Conservation (phyloP, 2,888 invertebrate species). For the Tanytarsus gracilentus region DNA sequence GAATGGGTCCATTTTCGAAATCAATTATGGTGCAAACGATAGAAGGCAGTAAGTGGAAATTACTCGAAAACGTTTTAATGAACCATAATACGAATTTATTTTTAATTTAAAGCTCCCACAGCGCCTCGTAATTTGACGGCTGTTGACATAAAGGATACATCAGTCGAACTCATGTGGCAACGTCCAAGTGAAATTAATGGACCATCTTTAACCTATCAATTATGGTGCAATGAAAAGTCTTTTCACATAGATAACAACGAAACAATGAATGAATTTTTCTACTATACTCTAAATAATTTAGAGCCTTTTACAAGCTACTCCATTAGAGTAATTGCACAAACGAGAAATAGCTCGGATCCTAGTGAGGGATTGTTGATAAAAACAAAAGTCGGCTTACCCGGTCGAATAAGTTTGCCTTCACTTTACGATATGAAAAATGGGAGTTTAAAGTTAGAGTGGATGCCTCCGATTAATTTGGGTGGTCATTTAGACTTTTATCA, state of each 20-base stretch:
- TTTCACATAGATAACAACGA: constrained; percentile 6
- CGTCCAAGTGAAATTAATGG: constrained; percentile 22
- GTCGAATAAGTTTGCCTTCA: neutral
- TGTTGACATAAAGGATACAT: neutral
- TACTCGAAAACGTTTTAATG: neutral
- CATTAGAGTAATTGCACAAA: constrained; percentile 15
- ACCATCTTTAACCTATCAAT: constrained; percentile 11
- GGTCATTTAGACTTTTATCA: constrained; percentile 15
- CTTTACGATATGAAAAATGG: neutral
- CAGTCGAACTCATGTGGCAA: constrained; percentile 6
- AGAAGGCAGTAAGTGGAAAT: constrained; percentile 13
- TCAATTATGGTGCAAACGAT: constrained; percentile 9
- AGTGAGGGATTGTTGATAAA: neutral
- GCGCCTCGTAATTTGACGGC: constrained; percentile 3
- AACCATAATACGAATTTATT: neutral
- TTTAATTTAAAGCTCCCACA: neutral
- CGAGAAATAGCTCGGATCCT: constrained; percentile 6
- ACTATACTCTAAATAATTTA: neutral
- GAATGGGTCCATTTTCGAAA: neutral
- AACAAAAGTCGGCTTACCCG: constrained; percentile 11
- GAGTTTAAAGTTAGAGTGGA: neutral
- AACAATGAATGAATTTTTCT: constrained; percentile 4
- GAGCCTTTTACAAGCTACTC: constrained; percentile 7
- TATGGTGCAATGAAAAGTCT: constrained; percentile 17
- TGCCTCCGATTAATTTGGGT: neutral